Evolutionary conservation across 1,140 invertebrate genomes (phyloP).

Genomic region (Euwallacea similis): DNA sequence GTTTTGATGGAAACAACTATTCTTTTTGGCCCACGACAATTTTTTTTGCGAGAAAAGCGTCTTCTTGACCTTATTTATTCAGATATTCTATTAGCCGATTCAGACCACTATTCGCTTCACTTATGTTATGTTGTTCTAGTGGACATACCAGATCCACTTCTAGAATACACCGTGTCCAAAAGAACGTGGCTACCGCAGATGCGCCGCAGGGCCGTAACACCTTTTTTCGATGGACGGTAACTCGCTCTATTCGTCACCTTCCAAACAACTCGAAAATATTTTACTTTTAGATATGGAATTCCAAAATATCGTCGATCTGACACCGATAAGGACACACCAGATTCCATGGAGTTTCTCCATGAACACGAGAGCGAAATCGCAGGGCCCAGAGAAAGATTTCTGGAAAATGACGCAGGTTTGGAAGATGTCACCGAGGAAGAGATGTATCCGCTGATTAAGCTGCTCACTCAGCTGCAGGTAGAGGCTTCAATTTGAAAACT

Average conservation of each 20-base stretch:
- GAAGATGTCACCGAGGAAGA: slow-evolving; percentile 28
- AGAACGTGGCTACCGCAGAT: slow-evolving; percentile 48
- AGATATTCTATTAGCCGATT: neutral
- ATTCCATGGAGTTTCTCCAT: slow-evolving; percentile 32
- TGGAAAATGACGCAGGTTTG: neutral
- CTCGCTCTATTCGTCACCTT: too few relatives aligned
- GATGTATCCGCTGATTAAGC: slow-evolving; percentile 43
- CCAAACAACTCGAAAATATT: slow-evolving; percentile 5
- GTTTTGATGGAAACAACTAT: too few relatives aligned
- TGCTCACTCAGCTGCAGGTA: slow-evolving; percentile 38
- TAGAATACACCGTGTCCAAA: slow-evolving; percentile 45
- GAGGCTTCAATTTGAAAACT: neutral
- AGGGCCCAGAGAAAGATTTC: neutral
- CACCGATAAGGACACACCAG: slow-evolving; percentile 21
- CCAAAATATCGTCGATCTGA: slow-evolving; percentile 30
- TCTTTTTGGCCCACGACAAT: too few relatives aligned
- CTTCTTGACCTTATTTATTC: too few relatives aligned
- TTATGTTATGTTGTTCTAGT: slow-evolving; percentile 38
- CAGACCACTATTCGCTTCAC: neutral
- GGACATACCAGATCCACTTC: slow-evolving; percentile 49
- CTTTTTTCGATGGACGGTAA: slow-evolving; percentile 34
- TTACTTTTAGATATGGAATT: slow-evolving; percentile 25
- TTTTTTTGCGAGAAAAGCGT: too few relatives aligned
- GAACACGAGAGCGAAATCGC: slow-evolving; percentile 21
- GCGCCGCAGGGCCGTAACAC: slow-evolving; percentile 42